Percentiles rank a stretch among this genome's conserved stretches.
Evolutionary conservation across 2,113 vertebrate species (phyloP).

Genomic region (Trinectes maculatus): DNA sequence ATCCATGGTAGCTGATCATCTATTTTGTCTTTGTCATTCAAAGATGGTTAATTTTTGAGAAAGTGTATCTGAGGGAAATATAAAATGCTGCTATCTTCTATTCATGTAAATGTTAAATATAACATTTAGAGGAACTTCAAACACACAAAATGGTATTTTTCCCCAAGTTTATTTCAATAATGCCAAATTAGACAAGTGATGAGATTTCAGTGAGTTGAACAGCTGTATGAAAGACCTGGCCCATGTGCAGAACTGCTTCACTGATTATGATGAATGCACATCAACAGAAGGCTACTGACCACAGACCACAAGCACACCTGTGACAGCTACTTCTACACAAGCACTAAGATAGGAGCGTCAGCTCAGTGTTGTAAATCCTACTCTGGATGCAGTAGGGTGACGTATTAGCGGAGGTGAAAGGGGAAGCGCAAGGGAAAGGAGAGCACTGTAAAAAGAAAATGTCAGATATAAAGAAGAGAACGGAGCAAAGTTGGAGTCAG

Average conservation of each 20-base stretch:
- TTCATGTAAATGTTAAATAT: neutral
- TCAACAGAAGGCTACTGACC: conserved; percentile 37
- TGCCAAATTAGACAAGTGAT: conserved; percentile 48
- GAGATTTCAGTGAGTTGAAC: conserved; percentile 11
- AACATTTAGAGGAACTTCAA: neutral
- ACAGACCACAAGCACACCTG: conserved; percentile 49
- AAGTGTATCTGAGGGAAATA: neutral
- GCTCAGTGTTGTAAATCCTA: conserved; percentile 26
- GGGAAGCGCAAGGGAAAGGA: neutral
- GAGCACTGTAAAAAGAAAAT: neutral
- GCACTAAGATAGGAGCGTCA: conserved; percentile 8
- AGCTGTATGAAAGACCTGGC: conserved; percentile 22
- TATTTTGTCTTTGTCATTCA: neutral
- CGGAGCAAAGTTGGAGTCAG: conserved; percentile 19
- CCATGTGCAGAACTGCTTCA: conserved; percentile 20
- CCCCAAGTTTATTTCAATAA: conserved; percentile 58
- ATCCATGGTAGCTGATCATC: no score
- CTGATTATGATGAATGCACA: conserved; percentile 11
- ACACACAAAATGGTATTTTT: conserved; percentile 17
- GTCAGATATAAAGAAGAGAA: conserved; percentile 2
- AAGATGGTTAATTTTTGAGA: neutral
- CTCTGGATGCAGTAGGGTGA: conserved; percentile 11
- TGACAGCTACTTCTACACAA: conserved; percentile 47
- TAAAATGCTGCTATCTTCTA: no score
- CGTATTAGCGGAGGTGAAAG: neutral